Percentiles rank a stretch among this genome's conserved stretches.
These are phyloP conservation scores for Sebastes wilsoni DNA, from an alignment of 2,797 vertebrate species.

Conservation along the genomic window DNA sequence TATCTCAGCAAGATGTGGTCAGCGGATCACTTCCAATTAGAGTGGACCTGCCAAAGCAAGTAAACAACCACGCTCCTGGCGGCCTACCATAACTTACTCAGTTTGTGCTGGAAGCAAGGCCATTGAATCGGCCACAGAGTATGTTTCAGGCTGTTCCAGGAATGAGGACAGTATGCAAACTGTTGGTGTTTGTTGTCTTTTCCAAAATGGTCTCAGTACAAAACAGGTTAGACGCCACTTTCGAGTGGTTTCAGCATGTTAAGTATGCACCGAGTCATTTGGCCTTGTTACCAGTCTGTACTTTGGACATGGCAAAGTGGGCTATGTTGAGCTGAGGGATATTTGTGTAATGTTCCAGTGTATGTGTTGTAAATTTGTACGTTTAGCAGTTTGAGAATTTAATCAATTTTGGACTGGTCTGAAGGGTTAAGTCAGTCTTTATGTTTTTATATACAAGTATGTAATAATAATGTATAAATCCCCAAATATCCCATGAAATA, in stretches of 20 bases:
- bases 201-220: slow-evolving; percentile 33
- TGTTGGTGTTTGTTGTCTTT: slow-evolving; percentile 49
- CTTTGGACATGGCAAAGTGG: slow-evolving; percentile 8
- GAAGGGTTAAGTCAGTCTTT: not conserved
- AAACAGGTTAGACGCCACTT: slow-evolving; percentile 46
- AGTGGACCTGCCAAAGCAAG: slow-evolving; percentile 64
- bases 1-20: slow-evolving; percentile 60
- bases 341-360: slow-evolving; percentile 3
- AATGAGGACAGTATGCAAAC: slow-evolving; percentile 46
- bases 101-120: slow-evolving; percentile 53
- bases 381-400: not conserved
- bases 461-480: no score
- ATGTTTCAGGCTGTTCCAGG: slow-evolving; percentile 38
- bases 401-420: not conserved
- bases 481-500: no score
- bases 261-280: slow-evolving; percentile 40
- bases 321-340: not conserved
- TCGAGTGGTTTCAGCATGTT: slow-evolving; percentile 40
- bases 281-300: slow-evolving; percentile 14
- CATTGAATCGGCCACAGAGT: slow-evolving; percentile 37
- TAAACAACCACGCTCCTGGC: slow-evolving; percentile 51
- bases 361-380: not conserved
- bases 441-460: not conserved
- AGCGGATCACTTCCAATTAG: slow-evolving; percentile 67
- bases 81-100: slow-evolving; percentile 34